Percentiles rank a stretch among this genome's conserved stretches.
Conservation (phyloP, 2,888 invertebrate genomes). For the Fissipunctia ypsillon region DNA sequence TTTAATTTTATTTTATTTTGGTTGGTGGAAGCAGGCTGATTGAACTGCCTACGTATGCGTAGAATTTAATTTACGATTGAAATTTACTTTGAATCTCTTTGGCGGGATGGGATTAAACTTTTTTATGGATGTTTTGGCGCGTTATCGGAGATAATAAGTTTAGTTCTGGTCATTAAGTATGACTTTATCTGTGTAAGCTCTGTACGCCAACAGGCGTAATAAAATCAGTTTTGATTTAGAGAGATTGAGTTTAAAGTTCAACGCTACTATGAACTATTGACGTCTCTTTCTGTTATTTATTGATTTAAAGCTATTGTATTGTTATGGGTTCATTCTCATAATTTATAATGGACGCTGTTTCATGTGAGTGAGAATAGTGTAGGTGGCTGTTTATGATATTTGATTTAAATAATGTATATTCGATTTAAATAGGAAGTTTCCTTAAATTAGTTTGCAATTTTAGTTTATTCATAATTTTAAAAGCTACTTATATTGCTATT, state of each 20-base stretch:
- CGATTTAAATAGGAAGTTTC: not conserved
- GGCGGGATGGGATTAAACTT: slow-evolving; percentile 67
- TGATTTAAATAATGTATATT: slow-evolving; percentile 25
- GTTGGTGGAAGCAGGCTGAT: slow-evolving; percentile 83
- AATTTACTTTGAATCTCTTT: slow-evolving; percentile 75
- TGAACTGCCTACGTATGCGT: slow-evolving; percentile 80
- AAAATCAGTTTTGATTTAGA: slow-evolving; percentile 63
- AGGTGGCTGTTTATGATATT: slow-evolving; percentile 25
- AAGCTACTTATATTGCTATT: not conserved
- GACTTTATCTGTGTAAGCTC: slow-evolving; percentile 57
- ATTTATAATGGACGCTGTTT: slow-evolving; percentile 20
- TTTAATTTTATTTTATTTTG: slow-evolving; percentile 87
- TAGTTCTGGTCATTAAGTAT: slow-evolving; percentile 67
- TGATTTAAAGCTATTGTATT: slow-evolving; percentile 31
- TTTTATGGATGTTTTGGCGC: slow-evolving; percentile 71
- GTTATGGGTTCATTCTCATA: slow-evolving; percentile 31
- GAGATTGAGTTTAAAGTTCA: slow-evolving; percentile 59
- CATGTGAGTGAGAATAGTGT: slow-evolving; percentile 1
- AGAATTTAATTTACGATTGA: slow-evolving; percentile 81
- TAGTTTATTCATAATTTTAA: not conserved
- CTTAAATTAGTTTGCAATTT: not conserved
- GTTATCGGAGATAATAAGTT: slow-evolving; percentile 64
- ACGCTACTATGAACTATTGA: slow-evolving; percentile 44
- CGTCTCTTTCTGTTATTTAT: slow-evolving; percentile 51
- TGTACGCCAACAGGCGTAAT: slow-evolving; percentile 44